Evolutionary conservation across 2,888 invertebrate genomes (phyloP).

Genomic region (Scaptomyza reducta): DNA sequence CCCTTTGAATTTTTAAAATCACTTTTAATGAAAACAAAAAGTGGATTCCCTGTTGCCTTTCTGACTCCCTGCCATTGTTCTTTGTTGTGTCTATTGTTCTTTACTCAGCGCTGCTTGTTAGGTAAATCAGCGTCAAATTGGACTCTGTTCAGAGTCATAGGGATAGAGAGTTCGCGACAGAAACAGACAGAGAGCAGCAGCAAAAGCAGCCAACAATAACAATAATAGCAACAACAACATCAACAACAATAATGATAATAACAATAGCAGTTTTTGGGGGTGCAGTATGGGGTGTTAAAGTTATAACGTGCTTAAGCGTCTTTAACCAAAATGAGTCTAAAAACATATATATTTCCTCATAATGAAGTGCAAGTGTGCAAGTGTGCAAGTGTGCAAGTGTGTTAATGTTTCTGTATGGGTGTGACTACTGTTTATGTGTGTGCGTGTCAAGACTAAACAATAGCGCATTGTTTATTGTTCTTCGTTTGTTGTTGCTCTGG

Average conservation of each 20-base stretch:
- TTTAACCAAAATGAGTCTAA: constrained; percentile 75
- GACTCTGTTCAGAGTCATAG: constrained; percentile 41
- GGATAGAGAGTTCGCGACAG: no score
- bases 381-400: constrained; percentile 30
- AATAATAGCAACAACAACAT: constrained; percentile 36
- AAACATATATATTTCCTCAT: constrained; percentile 70
- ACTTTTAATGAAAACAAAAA: constrained; percentile 78
- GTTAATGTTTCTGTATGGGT: constrained; percentile 4
- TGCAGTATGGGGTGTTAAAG: constrained; percentile 21
- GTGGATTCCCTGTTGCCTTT: constrained; percentile 37
- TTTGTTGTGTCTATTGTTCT: constrained; percentile 62
- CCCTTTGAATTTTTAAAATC: constrained; percentile 79
- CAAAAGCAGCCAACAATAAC: constrained; percentile 22
- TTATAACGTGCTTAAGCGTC: constrained; percentile 79
- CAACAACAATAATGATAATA: constrained; percentile 24
- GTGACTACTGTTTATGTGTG: constrained; percentile 28
- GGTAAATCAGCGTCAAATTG: constrained; percentile 75
- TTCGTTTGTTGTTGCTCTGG: constrained; percentile 42
- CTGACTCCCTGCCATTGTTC: not conserved
- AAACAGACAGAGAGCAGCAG: no score
- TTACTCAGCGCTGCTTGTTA: constrained; percentile 64
- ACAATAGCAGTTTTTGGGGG: constrained; percentile 6
- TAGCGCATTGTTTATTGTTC: constrained; percentile 55
- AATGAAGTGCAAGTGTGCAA: constrained; percentile 66
- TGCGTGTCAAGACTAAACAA: constrained; percentile 49